Evolutionary conservation across 1,140 invertebrate genomes (phyloP), one percentile per base, ranked within the genome.

Genomic region (Sesamia nonagrioides): DNA sequence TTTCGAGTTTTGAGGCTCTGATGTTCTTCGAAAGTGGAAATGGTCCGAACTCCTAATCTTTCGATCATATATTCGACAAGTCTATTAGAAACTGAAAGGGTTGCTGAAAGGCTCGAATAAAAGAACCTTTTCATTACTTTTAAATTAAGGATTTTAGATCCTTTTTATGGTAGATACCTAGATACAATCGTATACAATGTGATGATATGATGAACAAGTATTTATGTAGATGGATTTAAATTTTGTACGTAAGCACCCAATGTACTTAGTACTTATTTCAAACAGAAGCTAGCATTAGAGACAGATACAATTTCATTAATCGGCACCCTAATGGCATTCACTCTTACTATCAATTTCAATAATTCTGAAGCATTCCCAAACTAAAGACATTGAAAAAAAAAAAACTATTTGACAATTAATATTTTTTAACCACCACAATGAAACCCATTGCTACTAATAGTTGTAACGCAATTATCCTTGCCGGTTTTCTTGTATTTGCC

Each of bases 71-170:
- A 17, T 15, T 60, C 56, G 27, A 60, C 11, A 8, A 35, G 56
- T 60, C 27, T 33, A 60, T 60, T 35, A 60, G 15, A 11, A 11
- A 60, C 13, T 60, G 56, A 60, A 35, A 15, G 56, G 27, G 13
- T 35, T 11, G 11, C 56, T 60, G 56, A 35, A 11, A 13, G 13
- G 33, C 27, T 60, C 6, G 56, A 60, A 35, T 33, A 60, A 60
- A 27, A 2, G 9, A 15, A 60, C 56, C 56, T 35, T 60, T 60
- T 60, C 56, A 21, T 15, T 13, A 21, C 8, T 3, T 21, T 60
- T 60, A 35, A 60, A 66, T 42, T 42, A n/a, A n/a, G 5, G 17
- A n/a, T n/a, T n/a, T 50, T 35, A n/a, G n/a, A n/a, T 61, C 52
- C 54, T 66, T 66, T 42, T 45, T 17, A 66, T 63, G 6, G 60